Percentiles rank a stretch among this genome's conserved stretches.
phyloP scores from a whole-genome alignment of 2,113 vertebrate genomes.

The Podarcis raffonei region DNA sequence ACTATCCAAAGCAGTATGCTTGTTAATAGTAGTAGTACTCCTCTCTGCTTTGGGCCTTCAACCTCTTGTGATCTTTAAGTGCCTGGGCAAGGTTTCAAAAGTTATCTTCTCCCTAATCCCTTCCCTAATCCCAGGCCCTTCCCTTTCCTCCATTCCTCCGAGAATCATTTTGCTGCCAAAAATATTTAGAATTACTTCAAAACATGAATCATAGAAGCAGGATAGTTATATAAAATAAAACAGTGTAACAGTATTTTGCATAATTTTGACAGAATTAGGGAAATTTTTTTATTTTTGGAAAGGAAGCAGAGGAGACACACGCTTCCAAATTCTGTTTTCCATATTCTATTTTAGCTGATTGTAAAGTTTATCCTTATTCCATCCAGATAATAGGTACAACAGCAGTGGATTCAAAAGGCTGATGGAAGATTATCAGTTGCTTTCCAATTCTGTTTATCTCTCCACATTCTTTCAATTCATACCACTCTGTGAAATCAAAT shows the following conservation, averaged over 20 bases:
- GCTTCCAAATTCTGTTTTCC: background rate
- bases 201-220: background rate
- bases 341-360: background rate
- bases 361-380: background rate
- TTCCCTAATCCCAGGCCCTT: background rate
- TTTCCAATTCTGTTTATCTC: constrained; percentile 20
- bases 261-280: background rate
- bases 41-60: background rate
- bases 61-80: background rate
- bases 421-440: background rate
- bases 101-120: background rate
- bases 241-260: background rate
- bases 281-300: no score
- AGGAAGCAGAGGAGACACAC: background rate
- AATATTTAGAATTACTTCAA: constrained; percentile 7
- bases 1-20: constrained; percentile 1
- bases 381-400: background rate
- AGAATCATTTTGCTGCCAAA: background rate
- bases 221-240: background rate
- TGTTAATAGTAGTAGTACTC: background rate
- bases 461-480: background rate
- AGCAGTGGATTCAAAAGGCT: background rate
- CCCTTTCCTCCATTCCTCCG: background rate
- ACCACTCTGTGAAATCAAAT: background rate
- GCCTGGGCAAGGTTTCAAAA: background rate